A percentile compares a stretch with the other conserved stretches of the same genome.
phyloP scores from a whole-genome alignment of 2,113 vertebrate species.

The Cercopithecus mona region DNA sequence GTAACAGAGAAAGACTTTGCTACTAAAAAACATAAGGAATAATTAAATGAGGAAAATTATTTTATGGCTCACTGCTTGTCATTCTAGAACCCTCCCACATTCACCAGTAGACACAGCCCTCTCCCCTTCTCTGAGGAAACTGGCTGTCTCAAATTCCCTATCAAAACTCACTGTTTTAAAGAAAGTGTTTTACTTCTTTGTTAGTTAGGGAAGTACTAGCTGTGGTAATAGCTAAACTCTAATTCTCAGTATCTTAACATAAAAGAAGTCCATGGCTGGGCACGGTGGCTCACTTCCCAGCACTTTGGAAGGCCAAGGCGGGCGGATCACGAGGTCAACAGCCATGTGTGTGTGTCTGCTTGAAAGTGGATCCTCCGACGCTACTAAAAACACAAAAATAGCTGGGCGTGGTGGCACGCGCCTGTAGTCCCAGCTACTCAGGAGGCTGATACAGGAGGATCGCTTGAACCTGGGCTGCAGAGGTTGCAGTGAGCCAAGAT shows the following conservation, averaged over 20 bases:
- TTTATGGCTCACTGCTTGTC: neutral
- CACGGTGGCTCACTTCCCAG: too few relatives aligned
- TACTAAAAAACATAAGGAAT: neutral
- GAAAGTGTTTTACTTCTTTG: neutral
- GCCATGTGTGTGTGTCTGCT: too few relatives aligned
- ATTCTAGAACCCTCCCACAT: neutral
- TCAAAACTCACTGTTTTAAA: constrained; percentile 2
- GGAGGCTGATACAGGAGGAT: too few relatives aligned
- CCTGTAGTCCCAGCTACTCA: too few relatives aligned
- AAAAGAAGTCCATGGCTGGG: neutral
- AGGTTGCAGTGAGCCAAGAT: too few relatives aligned
- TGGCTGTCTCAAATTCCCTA: neutral
- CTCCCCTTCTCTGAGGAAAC: neutral
- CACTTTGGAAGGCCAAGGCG: too few relatives aligned
- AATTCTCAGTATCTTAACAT: neutral
- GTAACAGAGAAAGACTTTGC: too few relatives aligned
- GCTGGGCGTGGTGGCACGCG: accelerated
- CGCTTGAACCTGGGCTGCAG: too few relatives aligned
- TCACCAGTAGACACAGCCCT: neutral
- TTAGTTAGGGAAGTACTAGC: neutral
- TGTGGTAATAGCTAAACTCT: neutral
- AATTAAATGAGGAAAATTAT: neutral
- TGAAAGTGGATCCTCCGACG: too few relatives aligned
- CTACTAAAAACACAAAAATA: too few relatives aligned
- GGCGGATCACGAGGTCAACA: too few relatives aligned